phyloP scores from a whole-genome alignment of 2,888 invertebrate species.

The Myopa tessellatipennis region DNA sequence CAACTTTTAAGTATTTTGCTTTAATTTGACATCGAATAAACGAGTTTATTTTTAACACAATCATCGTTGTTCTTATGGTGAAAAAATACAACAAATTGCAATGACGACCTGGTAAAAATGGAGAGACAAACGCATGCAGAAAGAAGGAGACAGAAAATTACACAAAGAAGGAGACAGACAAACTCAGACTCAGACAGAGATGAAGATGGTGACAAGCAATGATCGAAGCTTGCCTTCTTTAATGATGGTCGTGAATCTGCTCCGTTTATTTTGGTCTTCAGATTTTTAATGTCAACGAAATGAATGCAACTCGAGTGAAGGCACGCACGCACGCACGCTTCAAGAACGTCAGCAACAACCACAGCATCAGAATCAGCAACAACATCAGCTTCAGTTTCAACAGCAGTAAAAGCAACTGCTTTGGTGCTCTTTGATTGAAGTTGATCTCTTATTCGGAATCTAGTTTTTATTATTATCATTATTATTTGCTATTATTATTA shows the following conservation, averaged over 20 bases:
- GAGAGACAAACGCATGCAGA: neutral
- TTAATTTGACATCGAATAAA: slow-evolving; percentile 24
- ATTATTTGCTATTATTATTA: neutral
- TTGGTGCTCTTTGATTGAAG: neutral
- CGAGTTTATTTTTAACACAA: slow-evolving; percentile 4
- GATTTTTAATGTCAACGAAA: slow-evolving; percentile 12
- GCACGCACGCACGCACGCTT: neutral
- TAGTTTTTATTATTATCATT: neutral
- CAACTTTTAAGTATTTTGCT: no score
- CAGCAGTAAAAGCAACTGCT: neutral
- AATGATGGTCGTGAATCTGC: neutral
- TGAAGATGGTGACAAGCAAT: neutral
- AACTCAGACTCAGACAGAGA: neutral
- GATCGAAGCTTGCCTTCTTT: neutral
- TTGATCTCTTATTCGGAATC: neutral
- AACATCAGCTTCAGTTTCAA: neutral
- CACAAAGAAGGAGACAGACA: no score
- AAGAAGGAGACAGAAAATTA: neutral
- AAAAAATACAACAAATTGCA: neutral
- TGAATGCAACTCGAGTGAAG: neutral
- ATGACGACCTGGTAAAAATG: neutral
- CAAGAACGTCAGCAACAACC: neutral
- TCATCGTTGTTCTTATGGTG: neutral
- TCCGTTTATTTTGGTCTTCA: neutral
- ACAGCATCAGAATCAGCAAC: neutral